Evolutionary conservation across 2,888 invertebrate species (phyloP), one percentile per base, ranked within the genome.

Genomic region (Eumacrocentrus americanus): DNA sequence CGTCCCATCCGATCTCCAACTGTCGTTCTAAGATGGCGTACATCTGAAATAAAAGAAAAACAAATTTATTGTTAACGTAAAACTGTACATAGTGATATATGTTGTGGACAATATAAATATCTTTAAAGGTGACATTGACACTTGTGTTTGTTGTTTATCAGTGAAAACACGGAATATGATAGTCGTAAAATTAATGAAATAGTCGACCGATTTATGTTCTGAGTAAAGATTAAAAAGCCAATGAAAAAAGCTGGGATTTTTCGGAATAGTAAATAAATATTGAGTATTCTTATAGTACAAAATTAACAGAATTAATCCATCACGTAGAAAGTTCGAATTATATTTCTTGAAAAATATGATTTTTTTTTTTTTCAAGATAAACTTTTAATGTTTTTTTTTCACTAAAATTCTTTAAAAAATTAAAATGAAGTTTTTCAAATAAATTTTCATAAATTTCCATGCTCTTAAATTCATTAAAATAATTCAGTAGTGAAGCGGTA

Each of bases 111-210:
- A 29, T 9, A 29, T 29, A 9, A 29, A 6, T 9, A 29, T 4
- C n/a, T n/a, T 29, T 29, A 29, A 29, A 29, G 9, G 29, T 29
- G 29, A 29, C 29, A 29, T 6, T 29, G 29, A 29, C 29, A 29
- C 29, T 29, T 44, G 2, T 23, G 22, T 6, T 46, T 14, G 23
- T 23, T 46, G 23, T 12, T 23, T 46, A 46, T 46, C 25, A 12
- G 46, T 46, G 23, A 23, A 23, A 22, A 20, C 25, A 12, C 9
- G 46, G 5, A 46, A 46, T 25, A 25, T 14, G 23, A 22, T 42
- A 22, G 46, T 23, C n/a, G 23, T 46, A 46, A 46, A 46, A 25
- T 46, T 23, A 46, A 46, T 46, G 46, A 23, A n/a, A 46, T 46
- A 23, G 46, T 46, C 9, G 5, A 7, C 12, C 23, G n/a, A 46